phyloP scores from a whole-genome alignment of 1,140 invertebrate genomes.

The Thaumetopoea pityocampa region DNA sequence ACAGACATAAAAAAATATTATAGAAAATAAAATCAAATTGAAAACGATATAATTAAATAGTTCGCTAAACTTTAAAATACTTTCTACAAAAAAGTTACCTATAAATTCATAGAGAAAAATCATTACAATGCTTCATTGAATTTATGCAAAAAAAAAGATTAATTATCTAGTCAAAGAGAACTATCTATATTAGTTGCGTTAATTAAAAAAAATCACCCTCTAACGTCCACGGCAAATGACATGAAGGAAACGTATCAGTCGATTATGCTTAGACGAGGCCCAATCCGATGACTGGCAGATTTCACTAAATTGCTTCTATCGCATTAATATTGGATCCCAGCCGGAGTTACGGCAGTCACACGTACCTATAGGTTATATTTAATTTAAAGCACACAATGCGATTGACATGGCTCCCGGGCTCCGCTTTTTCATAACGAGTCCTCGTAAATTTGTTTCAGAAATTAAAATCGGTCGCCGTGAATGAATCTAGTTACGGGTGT shows the following conservation, averaged over 20 bases:
- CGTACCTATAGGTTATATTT: slow-evolving; percentile 48
- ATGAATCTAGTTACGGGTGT: slow-evolving; percentile 57
- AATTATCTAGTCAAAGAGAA: too few relatives aligned
- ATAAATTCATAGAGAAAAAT: too few relatives aligned
- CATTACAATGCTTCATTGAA: too few relatives aligned
- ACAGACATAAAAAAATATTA: too few relatives aligned
- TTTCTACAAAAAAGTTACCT: too few relatives aligned
- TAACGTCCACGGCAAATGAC: slow-evolving; percentile 23
- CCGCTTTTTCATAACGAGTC: slow-evolving; percentile 47
- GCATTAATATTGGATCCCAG: slow-evolving; percentile 52
- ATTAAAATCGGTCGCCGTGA: slow-evolving; percentile 47
- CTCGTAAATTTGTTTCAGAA: slow-evolving; percentile 53
- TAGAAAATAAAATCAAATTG: too few relatives aligned
- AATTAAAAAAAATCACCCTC: slow-evolving; percentile 26
- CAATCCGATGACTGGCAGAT: slow-evolving; percentile 55
- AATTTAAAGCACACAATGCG: slow-evolving; percentile 67
- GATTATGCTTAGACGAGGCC: slow-evolving; percentile 22
- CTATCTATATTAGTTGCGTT: slow-evolving; percentile 10
- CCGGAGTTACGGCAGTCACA: slow-evolving; percentile 34
- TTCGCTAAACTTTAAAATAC: too few relatives aligned
- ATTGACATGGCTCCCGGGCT: slow-evolving; percentile 54
- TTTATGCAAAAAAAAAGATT: too few relatives aligned
- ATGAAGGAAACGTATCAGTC: slow-evolving; percentile 20
- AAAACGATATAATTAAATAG: too few relatives aligned
- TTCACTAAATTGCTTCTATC: slow-evolving; percentile 58